Conservation (phyloP, 1,140 invertebrate species). For the Drosophila tristis region DNA sequence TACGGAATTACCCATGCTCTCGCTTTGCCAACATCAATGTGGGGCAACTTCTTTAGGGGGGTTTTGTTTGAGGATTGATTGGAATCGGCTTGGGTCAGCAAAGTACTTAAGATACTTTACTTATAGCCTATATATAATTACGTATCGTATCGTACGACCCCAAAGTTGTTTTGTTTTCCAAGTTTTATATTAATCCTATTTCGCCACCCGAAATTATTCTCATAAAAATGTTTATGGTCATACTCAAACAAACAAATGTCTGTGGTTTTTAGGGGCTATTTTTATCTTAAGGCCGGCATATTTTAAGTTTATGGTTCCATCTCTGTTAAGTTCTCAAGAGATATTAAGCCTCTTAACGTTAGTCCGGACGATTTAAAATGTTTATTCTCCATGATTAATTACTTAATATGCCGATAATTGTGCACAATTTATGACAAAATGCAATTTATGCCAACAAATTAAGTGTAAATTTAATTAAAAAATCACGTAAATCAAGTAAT, state of each 20-base stretch:
- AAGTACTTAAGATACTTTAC: slow-evolving; percentile 21
- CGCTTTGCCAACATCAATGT: slow-evolving; percentile 24
- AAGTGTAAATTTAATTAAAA: slow-evolving; percentile 30
- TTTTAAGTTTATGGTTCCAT: not conserved
- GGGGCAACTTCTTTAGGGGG: not conserved
- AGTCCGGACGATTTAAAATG: no score
- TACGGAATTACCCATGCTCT: slow-evolving; percentile 19
- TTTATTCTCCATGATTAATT: not conserved
- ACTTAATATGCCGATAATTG: slow-evolving; percentile 16
- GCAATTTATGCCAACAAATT: slow-evolving; percentile 12
- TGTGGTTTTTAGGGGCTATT: not conserved
- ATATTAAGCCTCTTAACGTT: no score
- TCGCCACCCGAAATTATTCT: slow-evolving; percentile 11
- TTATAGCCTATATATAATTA: slow-evolving; percentile 34
- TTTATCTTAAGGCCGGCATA: slow-evolving; percentile 3
- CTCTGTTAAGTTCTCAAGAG: no score
- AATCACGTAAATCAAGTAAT: no score
- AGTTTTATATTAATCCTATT: slow-evolving; percentile 30
- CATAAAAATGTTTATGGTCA: slow-evolving; percentile 40
- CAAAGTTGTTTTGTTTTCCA: slow-evolving; percentile 18
- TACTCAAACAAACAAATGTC: slow-evolving; percentile 11
- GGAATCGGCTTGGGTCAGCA: slow-evolving; percentile 42
- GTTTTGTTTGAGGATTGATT: slow-evolving; percentile 19
- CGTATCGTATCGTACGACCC: not conserved
- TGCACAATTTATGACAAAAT: slow-evolving; percentile 9